A percentile compares a stretch with the other conserved stretches of the same genome.
These are phyloP conservation scores for Pseudorasbora parva DNA, from an alignment of 2,113 vertebrate species.

Conservation along the genomic window DNA sequence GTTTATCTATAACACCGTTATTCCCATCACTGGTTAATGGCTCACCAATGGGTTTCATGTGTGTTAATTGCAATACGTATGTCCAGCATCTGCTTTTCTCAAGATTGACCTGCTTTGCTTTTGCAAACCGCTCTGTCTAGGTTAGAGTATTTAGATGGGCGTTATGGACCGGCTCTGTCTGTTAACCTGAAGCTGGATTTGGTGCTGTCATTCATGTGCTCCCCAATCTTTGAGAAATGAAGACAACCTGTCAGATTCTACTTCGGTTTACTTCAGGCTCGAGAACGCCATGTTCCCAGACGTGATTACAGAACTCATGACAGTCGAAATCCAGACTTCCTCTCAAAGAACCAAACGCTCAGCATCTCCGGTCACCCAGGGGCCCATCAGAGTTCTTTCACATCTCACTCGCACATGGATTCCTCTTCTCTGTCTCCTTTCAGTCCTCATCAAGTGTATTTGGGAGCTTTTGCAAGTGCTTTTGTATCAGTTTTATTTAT, in stretches of 20 bases:
- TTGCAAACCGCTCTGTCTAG: neutral
- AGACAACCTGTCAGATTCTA: constrained; percentile 40
- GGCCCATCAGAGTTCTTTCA: constrained; percentile 23
- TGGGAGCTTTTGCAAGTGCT: neutral
- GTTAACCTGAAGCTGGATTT: constrained; percentile 31
- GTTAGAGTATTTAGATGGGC: neutral
- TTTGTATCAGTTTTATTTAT: constrained; percentile 38
- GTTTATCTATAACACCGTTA: too few species aligned
- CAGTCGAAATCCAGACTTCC: constrained; percentile 8
- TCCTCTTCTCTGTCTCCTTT: neutral
- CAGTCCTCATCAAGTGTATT: neutral
- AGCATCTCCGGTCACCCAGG: constrained; percentile 6
- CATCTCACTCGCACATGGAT: constrained; percentile 16
- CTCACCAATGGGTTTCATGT: neutral
- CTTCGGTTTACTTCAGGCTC: constrained; percentile 10
- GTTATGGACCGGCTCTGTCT: neutral
- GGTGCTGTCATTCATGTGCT: constrained; percentile 13
- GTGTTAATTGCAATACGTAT: neutral
- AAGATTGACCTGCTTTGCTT: neutral
- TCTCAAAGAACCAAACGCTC: constrained; percentile 13
- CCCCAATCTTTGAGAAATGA: constrained; percentile 30
- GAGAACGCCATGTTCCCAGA: neutral
- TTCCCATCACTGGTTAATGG: neutral
- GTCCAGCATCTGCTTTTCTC: neutral
- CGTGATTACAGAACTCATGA: constrained; percentile 28